Evolutionary conservation across 2,888 invertebrate genomes (phyloP).

Genomic region (Lasioglossum oenotherae): DNA sequence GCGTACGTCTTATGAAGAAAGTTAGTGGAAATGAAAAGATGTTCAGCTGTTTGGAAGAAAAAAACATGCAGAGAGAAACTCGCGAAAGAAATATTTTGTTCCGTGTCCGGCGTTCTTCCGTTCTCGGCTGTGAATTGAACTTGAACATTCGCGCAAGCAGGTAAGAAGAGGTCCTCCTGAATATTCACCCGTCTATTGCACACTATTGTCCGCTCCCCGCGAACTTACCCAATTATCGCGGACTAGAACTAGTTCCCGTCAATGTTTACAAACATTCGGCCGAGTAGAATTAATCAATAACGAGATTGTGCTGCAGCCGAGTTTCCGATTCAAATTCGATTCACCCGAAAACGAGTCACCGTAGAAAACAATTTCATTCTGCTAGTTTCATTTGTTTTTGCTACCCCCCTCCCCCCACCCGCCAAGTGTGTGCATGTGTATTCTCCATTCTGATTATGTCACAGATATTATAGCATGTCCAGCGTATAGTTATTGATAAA

Average conservation of each 20-base stretch:
- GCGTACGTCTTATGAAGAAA: background rate
- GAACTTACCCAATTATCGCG: background rate
- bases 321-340: slow-evolving; percentile 2
- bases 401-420: background rate
- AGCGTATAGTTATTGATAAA: background rate
- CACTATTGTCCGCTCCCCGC: background rate
- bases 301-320: background rate
- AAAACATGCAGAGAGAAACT: background rate
- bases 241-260: background rate
- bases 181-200: background rate
- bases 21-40: background rate
- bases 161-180: background rate
- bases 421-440: background rate
- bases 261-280: background rate
- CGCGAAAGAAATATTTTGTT: background rate
- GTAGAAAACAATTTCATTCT: background rate
- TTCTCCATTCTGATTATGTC: background rate
- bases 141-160: background rate
- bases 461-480: background rate
- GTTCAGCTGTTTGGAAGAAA: background rate
- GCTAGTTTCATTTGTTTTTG: background rate
- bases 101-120: background rate
- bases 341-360: background rate
- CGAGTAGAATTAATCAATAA: slow-evolving; percentile 7
- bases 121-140: background rate